A percentile compares a stretch with the other conserved stretches of the same genome.
phyloP scores from a whole-genome alignment of 2,888 invertebrate species.

The Andrena haemorrhoa region DNA sequence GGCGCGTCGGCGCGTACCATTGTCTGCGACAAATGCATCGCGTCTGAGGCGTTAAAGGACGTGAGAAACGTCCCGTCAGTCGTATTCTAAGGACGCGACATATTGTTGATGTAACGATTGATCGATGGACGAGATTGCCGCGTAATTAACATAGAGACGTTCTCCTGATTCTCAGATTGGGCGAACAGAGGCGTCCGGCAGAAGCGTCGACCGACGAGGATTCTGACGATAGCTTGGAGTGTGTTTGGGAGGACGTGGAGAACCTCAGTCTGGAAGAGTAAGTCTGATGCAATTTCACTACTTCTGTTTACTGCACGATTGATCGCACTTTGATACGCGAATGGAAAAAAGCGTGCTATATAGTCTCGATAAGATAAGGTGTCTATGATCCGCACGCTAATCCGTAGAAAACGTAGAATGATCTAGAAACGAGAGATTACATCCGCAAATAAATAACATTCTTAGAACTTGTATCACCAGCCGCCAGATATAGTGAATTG shows the following conservation, averaged over 20 bases:
- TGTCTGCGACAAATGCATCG: slow-evolving; percentile 15
- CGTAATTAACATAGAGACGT: not conserved
- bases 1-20: slow-evolving; percentile 58
- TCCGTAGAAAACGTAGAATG: too few relatives aligned
- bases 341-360: not conserved
- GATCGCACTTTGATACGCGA: not conserved
- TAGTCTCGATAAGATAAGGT: not conserved
- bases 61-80: not conserved
- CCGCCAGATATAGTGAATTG: too few relatives aligned
- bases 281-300: slow-evolving; percentile 26
- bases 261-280: slow-evolving; percentile 33
- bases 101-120: not conserved
- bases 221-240: slow-evolving; percentile 23
- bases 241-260: slow-evolving; percentile 38
- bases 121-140: not conserved
- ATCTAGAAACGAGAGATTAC: too few relatives aligned
- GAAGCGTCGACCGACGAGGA: not conserved
- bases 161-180: slow-evolving; percentile 19
- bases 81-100: not conserved
- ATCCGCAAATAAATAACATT: too few relatives aligned
- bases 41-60: not conserved
- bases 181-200: not conserved
- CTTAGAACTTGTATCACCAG: too few relatives aligned
- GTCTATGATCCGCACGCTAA: not conserved
- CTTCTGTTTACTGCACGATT: not conserved